These are phyloP conservation scores for Norana najaformis DNA, from an alignment of 2,888 invertebrate species.

Conservation along the genomic window DNA sequence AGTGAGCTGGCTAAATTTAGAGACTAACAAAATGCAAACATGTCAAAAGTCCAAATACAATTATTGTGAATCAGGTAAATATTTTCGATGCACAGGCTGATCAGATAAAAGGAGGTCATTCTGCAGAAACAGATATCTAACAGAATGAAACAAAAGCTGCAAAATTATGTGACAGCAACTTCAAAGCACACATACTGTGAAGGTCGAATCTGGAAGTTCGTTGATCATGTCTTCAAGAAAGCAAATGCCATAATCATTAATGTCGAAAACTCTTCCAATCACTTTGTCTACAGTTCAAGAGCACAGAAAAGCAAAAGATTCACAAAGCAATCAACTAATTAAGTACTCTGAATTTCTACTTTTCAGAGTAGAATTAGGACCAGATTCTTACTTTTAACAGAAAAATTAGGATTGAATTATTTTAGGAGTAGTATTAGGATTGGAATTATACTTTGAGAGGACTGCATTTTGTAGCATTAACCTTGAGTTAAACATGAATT, in stretches of 20 bases:
- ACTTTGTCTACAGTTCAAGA: slow-evolving; percentile 59
- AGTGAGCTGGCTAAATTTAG: background rate
- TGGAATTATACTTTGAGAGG: background rate
- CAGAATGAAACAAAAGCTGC: no score
- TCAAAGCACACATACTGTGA: slow-evolving; percentile 49
- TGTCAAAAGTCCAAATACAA: background rate
- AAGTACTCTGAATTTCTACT: no score
- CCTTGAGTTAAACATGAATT: background rate
- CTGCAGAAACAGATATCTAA: no score
- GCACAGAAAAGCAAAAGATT: background rate
- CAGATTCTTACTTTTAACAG: background rate
- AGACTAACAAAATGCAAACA: background rate
- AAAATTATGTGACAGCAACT: background rate
- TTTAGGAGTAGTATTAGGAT: background rate
- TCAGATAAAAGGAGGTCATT: no score
- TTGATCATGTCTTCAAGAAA: slow-evolving; percentile 71
- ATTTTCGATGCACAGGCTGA: no score
- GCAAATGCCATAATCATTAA: slow-evolving; percentile 86
- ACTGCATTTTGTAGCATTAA: background rate
- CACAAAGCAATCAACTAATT: no score
- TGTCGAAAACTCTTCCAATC: slow-evolving; percentile 69
- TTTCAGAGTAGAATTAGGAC: background rate
- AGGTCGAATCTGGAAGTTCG: slow-evolving; percentile 60
- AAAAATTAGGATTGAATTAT: background rate
- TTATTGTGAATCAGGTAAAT: no score